Conservation (phyloP, 2,113 vertebrate genomes). For the Rhineura floridana region DNA sequence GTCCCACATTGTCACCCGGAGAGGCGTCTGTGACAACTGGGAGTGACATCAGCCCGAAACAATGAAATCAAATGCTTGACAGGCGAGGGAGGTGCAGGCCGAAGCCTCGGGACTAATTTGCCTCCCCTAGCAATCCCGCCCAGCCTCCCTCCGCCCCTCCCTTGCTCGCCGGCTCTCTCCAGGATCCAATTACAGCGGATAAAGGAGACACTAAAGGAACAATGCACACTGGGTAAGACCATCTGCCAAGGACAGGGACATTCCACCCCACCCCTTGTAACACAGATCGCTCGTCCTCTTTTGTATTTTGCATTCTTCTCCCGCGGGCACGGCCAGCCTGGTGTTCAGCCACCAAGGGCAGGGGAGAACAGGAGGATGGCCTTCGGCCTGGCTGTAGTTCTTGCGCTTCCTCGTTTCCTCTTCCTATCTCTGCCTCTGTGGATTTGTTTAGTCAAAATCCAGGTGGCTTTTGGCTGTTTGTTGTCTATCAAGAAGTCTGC, state of each 20-base stretch:
- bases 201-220: slow-evolving; percentile 75
- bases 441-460: neutral
- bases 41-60: slow-evolving; percentile 78
- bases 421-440: neutral
- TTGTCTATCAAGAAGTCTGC: neutral
- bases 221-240: slow-evolving; percentile 75
- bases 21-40: slow-evolving; percentile 77
- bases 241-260: slow-evolving; percentile 74
- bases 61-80: slow-evolving; percentile 82
- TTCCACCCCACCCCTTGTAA: slow-evolving; percentile 44
- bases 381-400: neutral
- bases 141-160: slow-evolving; percentile 53
- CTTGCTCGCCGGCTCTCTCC: slow-evolving; percentile 70
- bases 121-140: slow-evolving; percentile 66
- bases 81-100: slow-evolving; percentile 73
- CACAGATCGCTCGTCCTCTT: slow-evolving; percentile 33
- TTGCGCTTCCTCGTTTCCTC: neutral
- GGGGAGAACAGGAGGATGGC: neutral
- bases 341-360: slow-evolving; percentile 37
- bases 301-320: slow-evolving; percentile 56
- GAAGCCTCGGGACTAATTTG: slow-evolving; percentile 72
- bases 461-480: neutral
- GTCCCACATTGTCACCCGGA: slow-evolving; percentile 81
- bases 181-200: slow-evolving; percentile 82
- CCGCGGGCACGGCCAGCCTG: slow-evolving; percentile 53